These are phyloP conservation scores for Platorchestia sp. DNA, from an alignment of 1,140 invertebrate species.

Conservation along the genomic window DNA sequence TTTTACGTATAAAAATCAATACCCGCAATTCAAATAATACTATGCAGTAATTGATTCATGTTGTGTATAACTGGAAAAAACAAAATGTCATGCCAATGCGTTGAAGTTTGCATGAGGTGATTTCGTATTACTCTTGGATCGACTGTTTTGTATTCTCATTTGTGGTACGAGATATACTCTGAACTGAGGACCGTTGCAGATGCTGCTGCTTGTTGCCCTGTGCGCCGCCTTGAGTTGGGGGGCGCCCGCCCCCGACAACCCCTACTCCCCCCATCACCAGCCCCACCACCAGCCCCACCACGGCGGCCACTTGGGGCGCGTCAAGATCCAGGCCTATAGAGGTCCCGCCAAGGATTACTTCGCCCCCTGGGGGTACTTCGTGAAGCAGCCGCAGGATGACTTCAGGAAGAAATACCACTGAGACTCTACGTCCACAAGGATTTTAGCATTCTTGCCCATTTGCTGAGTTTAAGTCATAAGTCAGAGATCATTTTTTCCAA, in stretches of 20 bases:
- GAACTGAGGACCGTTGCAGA: background rate
- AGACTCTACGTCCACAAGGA: background rate
- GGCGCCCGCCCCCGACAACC: background rate
- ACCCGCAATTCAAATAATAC: no score
- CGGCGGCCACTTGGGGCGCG: constrained; percentile 59
- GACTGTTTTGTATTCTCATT: no score
- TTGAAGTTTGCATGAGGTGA: no score
- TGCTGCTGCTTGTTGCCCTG: background rate
- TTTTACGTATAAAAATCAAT: no score
- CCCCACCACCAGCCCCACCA: constrained; percentile 14
- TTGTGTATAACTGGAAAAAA: no score
- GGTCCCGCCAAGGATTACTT: constrained; percentile 68
- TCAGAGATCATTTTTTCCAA: background rate
- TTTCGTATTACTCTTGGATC: no score
- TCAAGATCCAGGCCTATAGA: constrained; percentile 68
- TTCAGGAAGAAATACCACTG: constrained; percentile 62
- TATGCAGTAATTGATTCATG: no score
- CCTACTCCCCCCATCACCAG: background rate
- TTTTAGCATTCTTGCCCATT: background rate
- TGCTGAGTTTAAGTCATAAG: background rate
- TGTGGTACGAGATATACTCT: background rate
- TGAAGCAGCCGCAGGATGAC: constrained; percentile 70
- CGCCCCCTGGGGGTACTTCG: constrained; percentile 68
- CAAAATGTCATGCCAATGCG: no score
- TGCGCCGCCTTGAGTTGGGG: background rate